Evolutionary conservation across 1,140 invertebrate species (phyloP).

Genomic region (Leptestheria dahalacensis): DNA sequence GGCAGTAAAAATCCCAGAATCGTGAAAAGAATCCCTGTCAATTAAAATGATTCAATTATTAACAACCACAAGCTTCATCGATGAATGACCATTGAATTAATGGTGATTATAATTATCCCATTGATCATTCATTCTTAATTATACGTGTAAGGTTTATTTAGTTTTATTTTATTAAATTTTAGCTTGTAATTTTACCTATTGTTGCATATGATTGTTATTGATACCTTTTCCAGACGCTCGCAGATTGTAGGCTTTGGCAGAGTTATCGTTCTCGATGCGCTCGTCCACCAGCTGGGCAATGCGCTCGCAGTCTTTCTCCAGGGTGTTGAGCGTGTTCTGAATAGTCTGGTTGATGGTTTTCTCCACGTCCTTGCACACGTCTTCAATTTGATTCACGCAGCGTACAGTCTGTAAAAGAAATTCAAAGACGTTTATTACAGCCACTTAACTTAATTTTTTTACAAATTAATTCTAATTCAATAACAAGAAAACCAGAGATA

Average conservation of each 20-base stretch:
- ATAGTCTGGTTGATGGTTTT: conserved; percentile 43
- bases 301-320: conserved; percentile 39
- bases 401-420: conserved; percentile 21
- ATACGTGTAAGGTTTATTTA: no score
- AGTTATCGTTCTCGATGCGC: conserved; percentile 31
- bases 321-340: conserved; percentile 41
- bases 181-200: no score
- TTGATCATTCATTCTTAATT: no score
- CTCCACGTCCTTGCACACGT: conserved; percentile 40
- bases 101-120: no score
- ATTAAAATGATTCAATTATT: no score
- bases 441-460: background rate
- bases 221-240: conserved; percentile 20
- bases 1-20: conserved; percentile 31
- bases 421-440: no score
- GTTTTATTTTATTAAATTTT: background rate
- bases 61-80: no score
- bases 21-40: conserved; percentile 28
- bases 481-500: background rate
- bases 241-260: conserved; percentile 24
- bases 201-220: background rate
- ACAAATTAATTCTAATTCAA: background rate
- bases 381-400: conserved; percentile 44
- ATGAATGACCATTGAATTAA: no score
- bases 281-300: conserved; percentile 32